These are phyloP conservation scores for Harpagifer antarcticus DNA, from an alignment of 2,797 vertebrate species.

Conservation along the genomic window DNA sequence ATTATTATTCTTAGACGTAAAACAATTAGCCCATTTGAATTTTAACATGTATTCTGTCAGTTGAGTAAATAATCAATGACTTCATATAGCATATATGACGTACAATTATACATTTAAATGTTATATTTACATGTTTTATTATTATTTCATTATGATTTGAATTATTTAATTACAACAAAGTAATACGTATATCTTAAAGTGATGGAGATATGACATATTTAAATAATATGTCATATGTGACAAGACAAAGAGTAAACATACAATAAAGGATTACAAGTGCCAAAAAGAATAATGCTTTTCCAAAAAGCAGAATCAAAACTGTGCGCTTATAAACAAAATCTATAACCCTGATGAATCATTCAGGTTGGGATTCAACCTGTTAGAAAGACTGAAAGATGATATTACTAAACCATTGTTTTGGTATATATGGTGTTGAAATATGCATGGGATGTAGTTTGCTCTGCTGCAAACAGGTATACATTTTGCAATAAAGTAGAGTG, in stretches of 20 bases:
- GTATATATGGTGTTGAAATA: conserved; percentile 8
- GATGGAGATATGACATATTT: not conserved
- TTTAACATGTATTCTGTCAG: too few relatives aligned
- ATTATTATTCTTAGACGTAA: too few relatives aligned
- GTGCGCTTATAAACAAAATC: conserved; percentile 9
- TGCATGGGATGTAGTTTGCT: conserved; percentile 22
- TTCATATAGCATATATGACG: too few relatives aligned
- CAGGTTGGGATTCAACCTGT: conserved; percentile 8
- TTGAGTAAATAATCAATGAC: too few relatives aligned
- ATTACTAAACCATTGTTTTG: conserved; percentile 28
- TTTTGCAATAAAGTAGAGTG: conserved; percentile 24
- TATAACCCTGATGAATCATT: conserved; percentile 18
- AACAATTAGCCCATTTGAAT: too few relatives aligned
- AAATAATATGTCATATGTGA: not conserved
- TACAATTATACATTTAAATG: too few relatives aligned
- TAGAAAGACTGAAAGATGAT: conserved; percentile 8
- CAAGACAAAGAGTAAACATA: not conserved
- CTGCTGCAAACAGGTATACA: conserved; percentile 15
- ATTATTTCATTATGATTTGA: not conserved
- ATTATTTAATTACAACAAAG: not conserved
- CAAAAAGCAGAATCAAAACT: not conserved
- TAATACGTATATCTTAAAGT: not conserved
- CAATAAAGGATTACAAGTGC: not conserved
- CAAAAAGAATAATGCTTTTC: not conserved
- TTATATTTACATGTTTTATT: not conserved